Conservation (phyloP, 2,888 invertebrate genomes). For the Dryomyza anilis region DNA sequence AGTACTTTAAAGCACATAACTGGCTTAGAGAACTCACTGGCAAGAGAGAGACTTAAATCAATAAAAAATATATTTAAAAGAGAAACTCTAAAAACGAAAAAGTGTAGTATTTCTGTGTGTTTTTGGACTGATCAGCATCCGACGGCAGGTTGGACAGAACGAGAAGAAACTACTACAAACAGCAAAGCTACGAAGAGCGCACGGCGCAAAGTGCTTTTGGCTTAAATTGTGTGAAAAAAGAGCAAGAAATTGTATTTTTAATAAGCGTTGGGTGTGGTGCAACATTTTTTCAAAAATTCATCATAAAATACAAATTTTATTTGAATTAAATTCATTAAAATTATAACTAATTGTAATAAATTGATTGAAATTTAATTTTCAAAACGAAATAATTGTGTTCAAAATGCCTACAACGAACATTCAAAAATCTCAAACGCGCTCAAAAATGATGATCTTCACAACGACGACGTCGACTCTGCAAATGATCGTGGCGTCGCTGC, state of each 20-base stretch:
- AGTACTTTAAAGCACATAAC: not conserved
- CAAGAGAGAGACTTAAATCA: too few relatives aligned
- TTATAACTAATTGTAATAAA: not conserved
- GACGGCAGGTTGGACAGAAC: constrained; percentile 37
- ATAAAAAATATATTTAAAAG: constrained; percentile 3
- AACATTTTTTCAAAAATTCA: constrained; percentile 20
- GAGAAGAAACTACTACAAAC: constrained; percentile 42
- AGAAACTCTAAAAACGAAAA: constrained; percentile 36
- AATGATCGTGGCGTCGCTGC: constrained; percentile 26
- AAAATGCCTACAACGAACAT: constrained; percentile 20
- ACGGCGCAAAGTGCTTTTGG: constrained; percentile 31
- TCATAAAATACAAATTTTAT: not conserved
- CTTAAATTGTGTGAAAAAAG: constrained; percentile 31
- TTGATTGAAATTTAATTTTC: not conserved
- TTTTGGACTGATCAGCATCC: constrained; percentile 48
- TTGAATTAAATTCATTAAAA: not conserved
- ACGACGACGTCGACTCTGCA: not conserved
- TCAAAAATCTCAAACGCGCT: not conserved
- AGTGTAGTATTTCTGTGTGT: constrained; percentile 40
- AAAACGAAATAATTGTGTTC: constrained; percentile 30
- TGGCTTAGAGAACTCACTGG: constrained; percentile 26
- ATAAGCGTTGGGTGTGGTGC: constrained; percentile 17
- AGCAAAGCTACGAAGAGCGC: too few relatives aligned
- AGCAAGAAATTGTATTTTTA: not conserved
- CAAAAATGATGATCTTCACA: not conserved